Conservation (phyloP, 1,140 invertebrate species). For the Drosophila ogumai region DNA sequence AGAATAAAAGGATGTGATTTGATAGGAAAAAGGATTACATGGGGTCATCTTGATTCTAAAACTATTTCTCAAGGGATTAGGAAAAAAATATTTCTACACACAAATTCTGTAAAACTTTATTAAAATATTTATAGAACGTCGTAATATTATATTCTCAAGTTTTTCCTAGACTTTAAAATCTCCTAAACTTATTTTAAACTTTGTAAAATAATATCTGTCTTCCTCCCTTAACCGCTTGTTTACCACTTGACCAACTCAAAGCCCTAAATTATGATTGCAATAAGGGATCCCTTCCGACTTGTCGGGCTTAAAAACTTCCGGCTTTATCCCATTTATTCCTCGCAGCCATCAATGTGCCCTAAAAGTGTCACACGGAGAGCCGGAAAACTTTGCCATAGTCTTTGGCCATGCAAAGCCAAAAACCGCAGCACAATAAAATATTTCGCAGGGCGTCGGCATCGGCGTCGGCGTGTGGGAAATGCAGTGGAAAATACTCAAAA, state of each 20-base stretch:
- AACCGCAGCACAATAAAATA: constrained; percentile 80
- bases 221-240: background rate
- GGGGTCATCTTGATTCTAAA: background rate
- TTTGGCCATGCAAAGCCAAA: constrained; percentile 45
- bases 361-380: constrained; percentile 50
- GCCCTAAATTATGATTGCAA: constrained; percentile 23
- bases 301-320: constrained; percentile 11
- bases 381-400: constrained; percentile 58
- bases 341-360: constrained; percentile 50
- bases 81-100: too few species aligned
- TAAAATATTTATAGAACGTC: too few species aligned
- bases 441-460: constrained; percentile 38
- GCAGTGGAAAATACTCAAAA: constrained; percentile 43
- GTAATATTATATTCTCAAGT: background rate
- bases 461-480: constrained; percentile 24
- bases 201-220: background rate
- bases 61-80: background rate
- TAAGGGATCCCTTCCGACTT: constrained; percentile 2
- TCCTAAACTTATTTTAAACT: background rate
- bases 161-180: background rate
- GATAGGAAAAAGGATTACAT: background rate
- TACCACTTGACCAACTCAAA: constrained; percentile 19
- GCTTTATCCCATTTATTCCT: constrained; percentile 15
- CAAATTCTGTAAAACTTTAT: background rate
- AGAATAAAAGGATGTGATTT: background rate